Evolutionary conservation across 2,888 invertebrate species (phyloP), one percentile per base, ranked within the genome.

Genomic region (Ectemnius cavifrons): DNA sequence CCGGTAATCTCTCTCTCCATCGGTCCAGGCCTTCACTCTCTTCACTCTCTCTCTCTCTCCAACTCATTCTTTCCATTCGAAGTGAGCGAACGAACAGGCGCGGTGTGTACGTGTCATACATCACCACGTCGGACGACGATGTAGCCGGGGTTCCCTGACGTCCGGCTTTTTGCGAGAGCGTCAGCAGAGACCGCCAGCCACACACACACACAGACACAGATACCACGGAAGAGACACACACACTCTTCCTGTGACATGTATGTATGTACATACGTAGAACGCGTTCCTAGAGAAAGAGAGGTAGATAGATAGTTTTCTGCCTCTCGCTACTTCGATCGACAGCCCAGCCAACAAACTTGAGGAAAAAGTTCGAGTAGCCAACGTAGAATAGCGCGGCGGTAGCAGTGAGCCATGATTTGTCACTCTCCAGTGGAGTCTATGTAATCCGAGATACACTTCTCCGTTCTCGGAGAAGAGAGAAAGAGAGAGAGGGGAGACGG

Each of bases 1-100:
- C 16, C 58, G 71, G 75, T 80, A 80, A 80, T 80, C 80, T 80
- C 75, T 72, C 62, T 59, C 66, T 37, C 62, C 70, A 75, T 78
- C 73, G 23, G 37, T 37, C 8, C 37, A 6, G 8, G 37, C 37
- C 37, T 37, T 37, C 37, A 2, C 20, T 20, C 2, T 66, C 64
- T 63, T 28, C 56, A 59, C 49, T 70, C 67, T 27, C 18, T 18
- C 18, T 60, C 63, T 59, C 56, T 61, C 45, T 67, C 58, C 71
- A 65, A 61, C 63, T 37, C 63, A 16, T 52, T 52, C 52, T 16
- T 52, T 52, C 37, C 37, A 6, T 37, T 4, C 8, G 8, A 37
- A 23, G 23, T 0, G 23, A 23, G 23, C 2, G 23, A 23, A 20
- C n/a, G 8, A n/a, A n/a, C 16, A 0, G 1, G 49, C 16, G 3